phyloP scores from a whole-genome alignment of 1,140 invertebrate species.

The Heliothis virescens region DNA sequence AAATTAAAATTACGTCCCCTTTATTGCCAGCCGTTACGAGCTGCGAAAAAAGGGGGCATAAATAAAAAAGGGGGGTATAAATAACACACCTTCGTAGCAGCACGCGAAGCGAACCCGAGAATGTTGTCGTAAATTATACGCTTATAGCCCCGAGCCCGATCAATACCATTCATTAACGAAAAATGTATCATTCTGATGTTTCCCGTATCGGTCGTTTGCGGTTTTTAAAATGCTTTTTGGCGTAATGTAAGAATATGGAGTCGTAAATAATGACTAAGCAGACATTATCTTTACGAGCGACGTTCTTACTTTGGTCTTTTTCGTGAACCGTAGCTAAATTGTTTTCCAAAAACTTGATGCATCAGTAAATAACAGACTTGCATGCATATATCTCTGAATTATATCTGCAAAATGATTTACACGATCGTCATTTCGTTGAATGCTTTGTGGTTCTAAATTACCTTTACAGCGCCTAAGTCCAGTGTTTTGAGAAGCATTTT shows the following conservation, averaged over 20 bases:
- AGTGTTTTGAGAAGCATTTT: too few relatives aligned
- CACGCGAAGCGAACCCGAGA: conserved; percentile 73
- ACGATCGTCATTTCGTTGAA: too few relatives aligned
- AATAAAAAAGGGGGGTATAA: conserved; percentile 84
- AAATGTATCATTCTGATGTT: conserved; percentile 75
- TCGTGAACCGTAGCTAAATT: conserved; percentile 32
- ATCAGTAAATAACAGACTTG: background rate
- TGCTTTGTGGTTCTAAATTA: too few relatives aligned
- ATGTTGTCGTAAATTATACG: conserved; percentile 80
- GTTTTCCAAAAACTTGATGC: background rate
- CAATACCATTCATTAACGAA: conserved; percentile 84
- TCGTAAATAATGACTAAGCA: conserved; percentile 50
- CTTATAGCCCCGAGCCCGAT: conserved; percentile 76
- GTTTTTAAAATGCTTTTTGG: conserved; percentile 65
- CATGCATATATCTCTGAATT: too few relatives aligned
- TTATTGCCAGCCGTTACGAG: conserved; percentile 82
- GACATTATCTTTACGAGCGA: conserved; percentile 44
- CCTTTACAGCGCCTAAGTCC: too few relatives aligned
- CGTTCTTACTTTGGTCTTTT: conserved; percentile 12
- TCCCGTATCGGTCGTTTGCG: conserved; percentile 65
- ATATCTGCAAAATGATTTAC: too few relatives aligned
- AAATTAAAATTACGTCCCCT: conserved; percentile 85
- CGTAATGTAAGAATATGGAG: conserved; percentile 48
- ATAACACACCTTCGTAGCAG: conserved; percentile 83
- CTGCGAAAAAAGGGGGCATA: conserved; percentile 86